phyloP scores from a whole-genome alignment of 2,888 invertebrate genomes.

The Laothoe populi region DNA sequence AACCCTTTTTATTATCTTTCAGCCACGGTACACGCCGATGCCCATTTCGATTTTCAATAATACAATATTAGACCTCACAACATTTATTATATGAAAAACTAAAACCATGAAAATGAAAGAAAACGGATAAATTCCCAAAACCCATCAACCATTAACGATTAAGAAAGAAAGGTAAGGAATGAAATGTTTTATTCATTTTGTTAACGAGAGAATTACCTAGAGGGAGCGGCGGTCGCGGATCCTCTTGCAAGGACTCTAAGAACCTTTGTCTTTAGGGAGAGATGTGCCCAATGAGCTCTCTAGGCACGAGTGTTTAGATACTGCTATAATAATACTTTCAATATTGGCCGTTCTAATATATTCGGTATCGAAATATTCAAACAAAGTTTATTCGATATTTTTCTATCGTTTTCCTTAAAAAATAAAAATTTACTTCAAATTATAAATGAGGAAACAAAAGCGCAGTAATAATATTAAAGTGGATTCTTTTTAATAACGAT shows the following conservation, averaged over 20 bases:
- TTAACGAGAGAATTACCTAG: constrained; percentile 84
- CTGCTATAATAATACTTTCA: constrained; percentile 26
- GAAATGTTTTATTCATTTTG: constrained; percentile 84
- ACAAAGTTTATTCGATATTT: neutral
- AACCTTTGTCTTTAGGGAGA: constrained; percentile 79
- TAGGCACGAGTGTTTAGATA: constrained; percentile 61
- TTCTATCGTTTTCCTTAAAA: neutral
- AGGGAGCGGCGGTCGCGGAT: constrained; percentile 74
- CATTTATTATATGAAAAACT: constrained; percentile 51
- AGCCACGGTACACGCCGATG: constrained; percentile 38
- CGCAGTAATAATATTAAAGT: too few relatives aligned
- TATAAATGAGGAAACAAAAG: too few relatives aligned
- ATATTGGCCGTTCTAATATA: neutral
- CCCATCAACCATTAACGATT: constrained; percentile 83
- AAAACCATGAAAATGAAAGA: constrained; percentile 56
- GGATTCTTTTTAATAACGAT: too few relatives aligned
- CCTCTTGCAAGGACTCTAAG: constrained; percentile 79
- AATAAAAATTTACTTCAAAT: too few relatives aligned
- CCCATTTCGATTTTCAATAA: constrained; percentile 39
- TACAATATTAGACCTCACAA: constrained; percentile 32
- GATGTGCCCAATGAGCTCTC: constrained; percentile 76
- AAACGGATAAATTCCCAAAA: constrained; percentile 77
- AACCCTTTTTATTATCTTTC: constrained; percentile 54
- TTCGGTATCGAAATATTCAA: neutral
- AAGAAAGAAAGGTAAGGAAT: constrained; percentile 83